Evolutionary conservation across 2,797 vertebrate species (phyloP), one percentile per base, ranked within the genome.

Genomic region (Hoplostethus atlanticus): DNA sequence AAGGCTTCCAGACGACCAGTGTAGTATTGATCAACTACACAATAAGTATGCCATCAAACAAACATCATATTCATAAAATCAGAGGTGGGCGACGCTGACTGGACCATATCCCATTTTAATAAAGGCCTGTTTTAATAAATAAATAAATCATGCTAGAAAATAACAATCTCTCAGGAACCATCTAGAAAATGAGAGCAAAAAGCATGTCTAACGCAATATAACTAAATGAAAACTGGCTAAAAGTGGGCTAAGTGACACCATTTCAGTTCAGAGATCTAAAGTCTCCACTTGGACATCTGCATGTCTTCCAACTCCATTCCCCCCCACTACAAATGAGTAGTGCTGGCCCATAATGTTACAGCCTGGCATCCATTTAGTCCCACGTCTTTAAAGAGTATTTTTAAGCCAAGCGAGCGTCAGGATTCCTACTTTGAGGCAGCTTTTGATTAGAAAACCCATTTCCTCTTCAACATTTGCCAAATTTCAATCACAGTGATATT

Each of bases 391-490:
- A 90, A 68, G 81, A 85, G 67, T 67, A 75, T 79, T 83, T 78
- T 81, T 76, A 84, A 88, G 91, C 89, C 86, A 86, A 91, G 69
- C 67, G 73, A 84, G 83, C 84, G 79, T 87, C 79, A 85, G 87
- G 79, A 90, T 87, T 90, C 87, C 84, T 82, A 88, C 90, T 85
- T 90, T 42, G 76, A 92, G 89, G 87, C 87, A 80, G 84, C 83
- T 91, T 91, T 87, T 91, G 91, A 94, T 94, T 89, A 91, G 89
- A 89, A 92, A 92, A 90, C 85, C 90, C 88, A 93, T 93, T 91
- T 93, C 88, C 90, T 90, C 83, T 84, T 92, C 85, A 90, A 88
- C 83, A 79, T 91, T 90, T 88, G 91, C 92, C 90, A 92, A 92
- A 87, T 92, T 91, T 90, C 89, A 91, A 92, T 93, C 90, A 89